These are phyloP conservation scores for Bos javanicus DNA, from an alignment of 2,113 vertebrate species.

Conservation along the genomic window DNA sequence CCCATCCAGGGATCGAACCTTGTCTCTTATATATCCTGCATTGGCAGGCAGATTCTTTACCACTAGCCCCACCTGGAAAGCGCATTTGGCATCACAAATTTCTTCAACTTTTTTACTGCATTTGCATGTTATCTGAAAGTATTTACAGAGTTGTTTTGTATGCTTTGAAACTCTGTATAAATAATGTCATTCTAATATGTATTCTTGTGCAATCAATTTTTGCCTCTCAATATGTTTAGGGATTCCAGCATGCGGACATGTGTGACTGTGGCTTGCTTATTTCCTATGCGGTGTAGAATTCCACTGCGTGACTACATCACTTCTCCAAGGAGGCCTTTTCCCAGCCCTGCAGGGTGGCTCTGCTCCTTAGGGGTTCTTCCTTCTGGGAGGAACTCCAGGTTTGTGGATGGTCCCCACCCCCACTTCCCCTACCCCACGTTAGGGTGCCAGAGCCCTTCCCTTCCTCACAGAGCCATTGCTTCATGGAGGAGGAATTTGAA, in stretches of 20 bases:
- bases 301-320: neutral
- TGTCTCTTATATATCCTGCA: neutral
- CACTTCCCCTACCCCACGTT: neutral
- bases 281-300: neutral
- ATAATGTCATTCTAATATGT: neutral
- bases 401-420: neutral
- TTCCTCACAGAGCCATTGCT: slow-evolving; percentile 30
- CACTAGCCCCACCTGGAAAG: neutral
- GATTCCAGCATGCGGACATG: neutral
- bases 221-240: neutral
- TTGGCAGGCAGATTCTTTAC: neutral
- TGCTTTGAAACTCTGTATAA: neutral
- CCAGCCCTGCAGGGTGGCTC: neutral
- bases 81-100: neutral
- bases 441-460: neutral
- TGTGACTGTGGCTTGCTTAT: neutral
- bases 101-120: neutral
- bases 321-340: neutral
- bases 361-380: neutral
- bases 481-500: slow-evolving; percentile 55
- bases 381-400: neutral
- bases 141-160: neutral
- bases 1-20: neutral
- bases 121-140: neutral
- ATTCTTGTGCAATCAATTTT: neutral